phyloP scores from a whole-genome alignment of 2,113 vertebrate genomes.

The Lampris incognitus region DNA sequence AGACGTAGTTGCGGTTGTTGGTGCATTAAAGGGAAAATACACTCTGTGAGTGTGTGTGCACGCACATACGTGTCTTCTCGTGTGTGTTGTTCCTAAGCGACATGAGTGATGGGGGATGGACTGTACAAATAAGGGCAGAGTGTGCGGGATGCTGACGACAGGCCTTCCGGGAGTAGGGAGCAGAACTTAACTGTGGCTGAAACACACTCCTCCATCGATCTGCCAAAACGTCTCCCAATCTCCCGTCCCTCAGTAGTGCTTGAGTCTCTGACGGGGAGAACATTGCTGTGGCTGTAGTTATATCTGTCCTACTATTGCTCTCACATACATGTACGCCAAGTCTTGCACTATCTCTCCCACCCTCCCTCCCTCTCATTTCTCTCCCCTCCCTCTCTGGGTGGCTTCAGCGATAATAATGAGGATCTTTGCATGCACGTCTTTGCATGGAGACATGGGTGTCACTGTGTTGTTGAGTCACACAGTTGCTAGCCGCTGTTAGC shows the following conservation, averaged over 20 bases:
- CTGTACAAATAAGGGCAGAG: conserved; percentile 59
- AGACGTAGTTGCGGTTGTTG: conserved; percentile 80
- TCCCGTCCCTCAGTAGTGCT: conserved; percentile 10
- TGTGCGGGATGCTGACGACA: conserved; percentile 62
- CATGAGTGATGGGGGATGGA: conserved; percentile 43
- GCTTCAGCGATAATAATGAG: conserved; percentile 26
- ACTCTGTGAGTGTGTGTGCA: conserved; percentile 30
- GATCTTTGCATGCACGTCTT: conserved; percentile 35
- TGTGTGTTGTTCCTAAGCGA: conserved; percentile 44
- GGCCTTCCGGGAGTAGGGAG: conserved; percentile 36
- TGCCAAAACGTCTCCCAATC: conserved; percentile 32
- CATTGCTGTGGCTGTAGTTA: background rate
- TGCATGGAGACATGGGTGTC: conserved; percentile 62
- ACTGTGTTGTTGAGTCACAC: conserved; percentile 76
- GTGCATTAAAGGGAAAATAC: conserved; percentile 64
- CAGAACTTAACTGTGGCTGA: conserved; percentile 41
- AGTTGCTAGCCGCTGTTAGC: conserved; percentile 63
- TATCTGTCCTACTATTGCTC: background rate
- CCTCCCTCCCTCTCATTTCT: background rate
- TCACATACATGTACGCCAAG: background rate
- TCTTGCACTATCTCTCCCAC: background rate
- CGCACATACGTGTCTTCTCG: conserved; percentile 39
- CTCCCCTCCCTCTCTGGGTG: conserved; percentile 1
- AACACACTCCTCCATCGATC: conserved; percentile 39
- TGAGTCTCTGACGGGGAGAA: conserved; percentile 1